Evolutionary conservation across 2,888 invertebrate genomes (phyloP), one percentile per base, ranked within the genome.

Genomic region (Pseudanteris insignis): DNA sequence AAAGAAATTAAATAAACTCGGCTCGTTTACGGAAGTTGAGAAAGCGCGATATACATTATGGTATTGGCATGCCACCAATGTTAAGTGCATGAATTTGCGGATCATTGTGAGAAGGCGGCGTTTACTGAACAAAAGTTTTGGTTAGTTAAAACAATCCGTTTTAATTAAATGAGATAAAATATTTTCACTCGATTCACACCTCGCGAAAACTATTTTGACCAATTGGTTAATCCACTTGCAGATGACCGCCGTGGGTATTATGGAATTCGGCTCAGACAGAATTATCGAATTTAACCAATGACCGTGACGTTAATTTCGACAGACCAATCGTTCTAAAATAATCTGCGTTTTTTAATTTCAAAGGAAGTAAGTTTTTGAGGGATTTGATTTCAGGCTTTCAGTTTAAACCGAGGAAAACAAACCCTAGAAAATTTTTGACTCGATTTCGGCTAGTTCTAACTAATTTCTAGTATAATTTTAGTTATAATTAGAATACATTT

Each of bases 11-110:
- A n/a, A n/a, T n/a, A n/a, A n/a, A n/a, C n/a, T n/a, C n/a, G n/a
- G n/a, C n/a, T n/a, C 37, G 37, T 37, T 37, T 47, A 37, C 24
- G 24, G 47, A 47, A 47, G 47, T 47, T 47, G 8, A 12, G 28
- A n/a, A 29, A 37, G 29, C 24, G 37, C 21, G 37, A 28, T 47
- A 47, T 47, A 47, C 37, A 36, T 47, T 38, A 48, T n/a, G 13
- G 9, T 24, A 38, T 48, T 50, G 48, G 40, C 48, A 50, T 50
- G 4, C 33, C 28, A 50, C 50, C 34, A 50, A 50, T 50, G 32
- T 26, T 34, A 33, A 37, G 24, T 33, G 25, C 11, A 41, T 40
- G 50, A 50, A 50, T 50, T 40, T 50, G 40, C 13, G 50, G 28
- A 50, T 50, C 34, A 50, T 41, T 28, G 32, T 13, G 33, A 50